phyloP scores from a whole-genome alignment of 1,140 invertebrate species.

The Daktulosphaira vitifoliae region DNA sequence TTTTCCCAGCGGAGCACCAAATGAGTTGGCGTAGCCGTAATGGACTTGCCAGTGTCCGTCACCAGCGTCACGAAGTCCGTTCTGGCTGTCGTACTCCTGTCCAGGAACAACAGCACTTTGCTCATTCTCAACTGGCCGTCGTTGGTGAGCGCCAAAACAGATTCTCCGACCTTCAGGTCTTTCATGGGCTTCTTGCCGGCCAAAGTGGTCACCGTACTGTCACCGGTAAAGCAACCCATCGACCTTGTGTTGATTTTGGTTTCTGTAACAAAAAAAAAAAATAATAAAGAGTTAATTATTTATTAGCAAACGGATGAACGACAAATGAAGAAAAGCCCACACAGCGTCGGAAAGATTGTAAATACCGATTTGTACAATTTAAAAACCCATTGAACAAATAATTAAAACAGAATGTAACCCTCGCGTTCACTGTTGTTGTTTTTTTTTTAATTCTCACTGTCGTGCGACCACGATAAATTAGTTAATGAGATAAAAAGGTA shows the following conservation, averaged over 20 bases:
- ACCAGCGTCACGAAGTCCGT: conserved; percentile 62
- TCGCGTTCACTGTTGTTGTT: conserved; percentile 15
- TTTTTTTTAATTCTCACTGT: conserved; percentile 4
- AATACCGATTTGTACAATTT: conserved; percentile 14
- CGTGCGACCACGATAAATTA: conserved; percentile 31
- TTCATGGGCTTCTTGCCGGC: conserved; percentile 50
- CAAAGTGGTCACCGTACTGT: conserved; percentile 52
- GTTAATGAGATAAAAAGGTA: conserved; percentile 34
- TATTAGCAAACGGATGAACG: neutral
- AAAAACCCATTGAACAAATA: conserved; percentile 21
- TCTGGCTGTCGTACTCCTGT: conserved; percentile 58
- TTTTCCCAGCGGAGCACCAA: conserved; percentile 50
- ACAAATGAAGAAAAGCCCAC: neutral
- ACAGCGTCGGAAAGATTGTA: conserved; percentile 21
- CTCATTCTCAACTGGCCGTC: conserved; percentile 63
- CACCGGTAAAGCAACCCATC: conserved; percentile 69
- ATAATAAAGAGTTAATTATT: neutral
- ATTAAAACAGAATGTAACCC: neutral
- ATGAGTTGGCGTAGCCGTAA: conserved; percentile 79
- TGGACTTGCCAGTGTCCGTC: conserved; percentile 56
- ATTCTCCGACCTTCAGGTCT: conserved; percentile 66
- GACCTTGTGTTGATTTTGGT: conserved; percentile 74
- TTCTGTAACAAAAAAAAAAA: conserved; percentile 58
- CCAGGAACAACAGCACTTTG: conserved; percentile 82
- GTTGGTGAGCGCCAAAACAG: conserved; percentile 62